phyloP scores from a whole-genome alignment of 2,797 vertebrate genomes.

The Scyliorhinus canicula region DNA sequence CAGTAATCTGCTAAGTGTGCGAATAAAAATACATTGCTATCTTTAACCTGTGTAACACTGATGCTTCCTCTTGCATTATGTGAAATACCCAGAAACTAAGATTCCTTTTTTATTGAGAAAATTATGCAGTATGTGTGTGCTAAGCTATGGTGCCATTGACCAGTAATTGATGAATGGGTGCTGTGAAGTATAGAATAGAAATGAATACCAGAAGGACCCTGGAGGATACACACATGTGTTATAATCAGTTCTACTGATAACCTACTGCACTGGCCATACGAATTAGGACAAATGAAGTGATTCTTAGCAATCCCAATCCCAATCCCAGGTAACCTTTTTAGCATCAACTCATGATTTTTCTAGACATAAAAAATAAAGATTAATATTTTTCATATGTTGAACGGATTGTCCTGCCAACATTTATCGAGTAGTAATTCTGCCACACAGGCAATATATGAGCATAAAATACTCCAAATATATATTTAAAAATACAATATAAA shows the following conservation, averaged over 20 bases:
- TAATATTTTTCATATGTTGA: background rate
- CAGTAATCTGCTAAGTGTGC: background rate
- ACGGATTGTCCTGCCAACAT: background rate
- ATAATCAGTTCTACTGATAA: constrained; percentile 64
- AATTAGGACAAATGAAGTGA: constrained; percentile 36
- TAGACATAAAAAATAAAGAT: background rate
- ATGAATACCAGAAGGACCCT: constrained; percentile 61
- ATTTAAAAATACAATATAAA: background rate
- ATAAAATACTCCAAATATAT: background rate
- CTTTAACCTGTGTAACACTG: background rate
- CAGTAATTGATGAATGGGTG: constrained; percentile 69
- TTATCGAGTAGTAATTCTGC: background rate
- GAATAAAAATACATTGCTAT: constrained; percentile 5
- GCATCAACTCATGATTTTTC: background rate
- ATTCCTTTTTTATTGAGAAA: constrained; percentile 40
- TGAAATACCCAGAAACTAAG: background rate
- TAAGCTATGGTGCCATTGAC: constrained; percentile 48
- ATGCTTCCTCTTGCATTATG: background rate
- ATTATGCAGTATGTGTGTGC: constrained; percentile 40
- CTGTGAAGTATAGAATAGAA: constrained; percentile 65
- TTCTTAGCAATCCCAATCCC: background rate
- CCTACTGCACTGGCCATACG: constrained; percentile 49
- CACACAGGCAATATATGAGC: background rate
- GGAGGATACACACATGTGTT: constrained; percentile 64
- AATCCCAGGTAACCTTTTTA: background rate